These are phyloP conservation scores for Platygyra sinensis DNA, from an alignment of 64 coral and sea anemone species.

Conservation along the genomic window DNA sequence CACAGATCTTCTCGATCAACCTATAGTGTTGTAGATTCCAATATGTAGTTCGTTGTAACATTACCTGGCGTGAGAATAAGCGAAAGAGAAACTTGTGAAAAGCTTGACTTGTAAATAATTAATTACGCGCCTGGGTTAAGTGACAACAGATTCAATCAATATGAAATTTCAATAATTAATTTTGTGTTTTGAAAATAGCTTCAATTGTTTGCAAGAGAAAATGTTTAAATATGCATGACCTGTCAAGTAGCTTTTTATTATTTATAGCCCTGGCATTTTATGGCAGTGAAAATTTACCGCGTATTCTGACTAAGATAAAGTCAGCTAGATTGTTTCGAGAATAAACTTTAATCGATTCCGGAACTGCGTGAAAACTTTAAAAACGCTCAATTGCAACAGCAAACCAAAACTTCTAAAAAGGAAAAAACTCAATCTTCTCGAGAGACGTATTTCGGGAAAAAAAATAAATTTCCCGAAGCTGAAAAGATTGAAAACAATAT, in stretches of 20 bases:
- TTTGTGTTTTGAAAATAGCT: conserved; percentile 66
- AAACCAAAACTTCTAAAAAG: neutral
- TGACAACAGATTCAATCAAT: conserved; percentile 79
- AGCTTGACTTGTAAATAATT: conserved; percentile 41
- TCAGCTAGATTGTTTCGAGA: neutral
- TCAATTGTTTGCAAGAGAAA: conserved; percentile 72
- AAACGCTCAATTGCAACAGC: neutral
- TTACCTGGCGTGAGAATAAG: conserved; percentile 25
- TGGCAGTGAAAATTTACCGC: conserved; percentile 53
- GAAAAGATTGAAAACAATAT: neutral
- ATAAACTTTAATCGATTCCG: neutral
- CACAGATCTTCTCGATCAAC: too few relatives aligned
- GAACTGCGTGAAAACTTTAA: neutral
- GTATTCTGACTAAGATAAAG: conserved; percentile 2
- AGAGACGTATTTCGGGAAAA: neutral
- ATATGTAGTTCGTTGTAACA: neutral
- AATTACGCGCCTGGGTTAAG: conserved; percentile 40
- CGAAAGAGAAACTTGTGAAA: conserved; percentile 23
- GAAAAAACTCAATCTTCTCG: neutral
- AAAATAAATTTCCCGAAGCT: neutral
- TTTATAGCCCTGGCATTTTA: conserved; percentile 80
- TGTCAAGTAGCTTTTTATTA: conserved; percentile 60
- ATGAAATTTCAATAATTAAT: conserved; percentile 90
- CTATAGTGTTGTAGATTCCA: neutral
- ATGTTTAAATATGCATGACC: conserved; percentile 60